A percentile compares a stretch with the other conserved stretches of the same genome.
Evolutionary conservation across 2,113 vertebrate genomes (phyloP).

Genomic region (Verasper variegatus): DNA sequence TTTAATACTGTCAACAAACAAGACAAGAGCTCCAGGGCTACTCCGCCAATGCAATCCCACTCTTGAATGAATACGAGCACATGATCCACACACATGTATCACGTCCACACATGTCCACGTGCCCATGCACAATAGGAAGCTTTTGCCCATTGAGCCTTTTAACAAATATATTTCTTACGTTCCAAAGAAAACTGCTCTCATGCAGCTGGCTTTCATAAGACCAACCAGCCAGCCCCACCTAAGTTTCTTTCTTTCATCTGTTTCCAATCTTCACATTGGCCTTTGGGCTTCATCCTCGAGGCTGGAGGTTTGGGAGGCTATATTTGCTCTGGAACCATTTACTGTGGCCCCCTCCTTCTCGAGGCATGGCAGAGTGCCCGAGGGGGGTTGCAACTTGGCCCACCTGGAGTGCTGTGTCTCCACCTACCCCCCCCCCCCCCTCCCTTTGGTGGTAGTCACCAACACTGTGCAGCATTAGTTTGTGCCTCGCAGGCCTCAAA

Average conservation of each 20-base stretch:
- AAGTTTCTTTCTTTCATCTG: conserved; percentile 73
- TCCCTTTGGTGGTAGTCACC: conserved; percentile 56
- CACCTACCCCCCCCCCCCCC: conserved; percentile 51
- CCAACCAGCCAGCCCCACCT: conserved; percentile 54
- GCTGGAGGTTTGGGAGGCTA: conserved; percentile 69
- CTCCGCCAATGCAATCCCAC: conserved; percentile 50
- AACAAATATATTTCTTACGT: conserved; percentile 18
- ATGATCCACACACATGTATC: conserved; percentile 38
- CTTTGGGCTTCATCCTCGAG: conserved; percentile 60
- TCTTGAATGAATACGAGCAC: conserved; percentile 50
- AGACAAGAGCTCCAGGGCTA: conserved; percentile 66
- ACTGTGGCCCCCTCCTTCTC: conserved; percentile 67
- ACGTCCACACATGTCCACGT: conserved; percentile 43
- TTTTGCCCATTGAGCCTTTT: conserved; percentile 16
- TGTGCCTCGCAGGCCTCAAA: conserved; percentile 42
- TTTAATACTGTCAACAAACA: conserved; percentile 76
- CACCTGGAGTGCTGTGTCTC: conserved; percentile 71
- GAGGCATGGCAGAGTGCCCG: conserved; percentile 59
- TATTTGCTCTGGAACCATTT: conserved; percentile 79
- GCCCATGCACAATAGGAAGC: conserved; percentile 8
- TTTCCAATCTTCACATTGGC: conserved; percentile 69
- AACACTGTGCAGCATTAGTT: conserved; percentile 37
- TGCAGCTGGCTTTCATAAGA: conserved; percentile 58
- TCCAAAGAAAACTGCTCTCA: conserved; percentile 41
- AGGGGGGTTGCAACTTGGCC: conserved; percentile 55